Conservation (phyloP, 2,888 invertebrate species). For the Sussaba pulchella region DNA sequence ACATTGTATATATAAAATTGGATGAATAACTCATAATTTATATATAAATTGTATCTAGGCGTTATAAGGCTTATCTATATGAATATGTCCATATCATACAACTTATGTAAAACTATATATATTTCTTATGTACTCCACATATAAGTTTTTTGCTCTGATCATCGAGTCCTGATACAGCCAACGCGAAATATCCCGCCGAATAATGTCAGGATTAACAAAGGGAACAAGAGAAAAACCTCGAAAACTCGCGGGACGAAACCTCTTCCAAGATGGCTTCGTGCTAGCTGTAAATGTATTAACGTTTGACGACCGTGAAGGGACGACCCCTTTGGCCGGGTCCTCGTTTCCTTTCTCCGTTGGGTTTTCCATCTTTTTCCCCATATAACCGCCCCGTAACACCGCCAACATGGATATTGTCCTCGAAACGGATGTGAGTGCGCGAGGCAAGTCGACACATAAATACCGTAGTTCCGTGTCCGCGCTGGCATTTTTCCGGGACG, state of each 20-base stretch:
- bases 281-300: slow-evolving; percentile 84
- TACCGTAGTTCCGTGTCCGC: slow-evolving; percentile 57
- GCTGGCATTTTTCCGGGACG: slow-evolving; percentile 55
- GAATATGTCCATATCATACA: too few relatives aligned
- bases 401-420: slow-evolving; percentile 58
- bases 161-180: too few relatives aligned
- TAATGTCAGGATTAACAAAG: slow-evolving; percentile 44
- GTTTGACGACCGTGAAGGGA: slow-evolving; percentile 83
- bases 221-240: slow-evolving; percentile 50
- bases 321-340: slow-evolving; percentile 46
- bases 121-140: too few relatives aligned
- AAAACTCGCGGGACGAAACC: slow-evolving; percentile 14
- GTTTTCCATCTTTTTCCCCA: slow-evolving; percentile 35
- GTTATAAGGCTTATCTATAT: too few relatives aligned
- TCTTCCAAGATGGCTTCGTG: slow-evolving; percentile 71
- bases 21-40: too few relatives aligned
- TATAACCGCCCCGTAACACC: slow-evolving; percentile 38
- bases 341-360: slow-evolving; percentile 46
- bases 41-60: too few relatives aligned
- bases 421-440: slow-evolving; percentile 39
- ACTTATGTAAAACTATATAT: too few relatives aligned
- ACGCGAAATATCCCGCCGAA: slow-evolving; percentile 32
- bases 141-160: too few relatives aligned
- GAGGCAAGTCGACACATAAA: slow-evolving; percentile 50
- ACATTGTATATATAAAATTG: too few relatives aligned